A percentile compares a stretch with the other conserved stretches of the same genome.
phyloP scores from a whole-genome alignment of 2,113 vertebrate genomes.

The Clarias macrocephalus region DNA sequence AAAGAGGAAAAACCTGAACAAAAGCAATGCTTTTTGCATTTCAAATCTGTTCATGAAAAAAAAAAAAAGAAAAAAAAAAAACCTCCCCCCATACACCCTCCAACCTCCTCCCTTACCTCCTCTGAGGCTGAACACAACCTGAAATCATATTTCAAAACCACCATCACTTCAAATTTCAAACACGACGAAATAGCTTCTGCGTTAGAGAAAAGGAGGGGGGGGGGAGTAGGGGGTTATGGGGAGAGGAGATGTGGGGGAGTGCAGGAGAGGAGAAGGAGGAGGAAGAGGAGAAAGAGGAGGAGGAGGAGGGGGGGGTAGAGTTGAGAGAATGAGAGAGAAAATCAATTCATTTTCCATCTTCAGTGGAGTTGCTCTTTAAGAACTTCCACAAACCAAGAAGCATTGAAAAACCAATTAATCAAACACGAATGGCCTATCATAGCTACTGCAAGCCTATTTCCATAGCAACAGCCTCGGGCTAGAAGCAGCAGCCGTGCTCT shows the following conservation, averaged over 20 bases:
- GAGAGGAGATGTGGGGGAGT: slow-evolving; percentile 29
- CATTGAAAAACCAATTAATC: slow-evolving; percentile 82
- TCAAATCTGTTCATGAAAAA: slow-evolving; percentile 63
- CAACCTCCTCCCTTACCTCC: slow-evolving; percentile 46
- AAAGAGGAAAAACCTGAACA: slow-evolving; percentile 67
- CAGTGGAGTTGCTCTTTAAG: slow-evolving; percentile 75
- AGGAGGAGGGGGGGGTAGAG: neutral
- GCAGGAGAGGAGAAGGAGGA: neutral
- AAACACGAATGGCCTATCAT: slow-evolving; percentile 82
- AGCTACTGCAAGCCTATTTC: slow-evolving; percentile 73
- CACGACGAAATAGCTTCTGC: slow-evolving; percentile 62
- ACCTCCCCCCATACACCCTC: neutral
- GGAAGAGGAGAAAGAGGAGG: slow-evolving; percentile 46
- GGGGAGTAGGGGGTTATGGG: too few relatives aligned
- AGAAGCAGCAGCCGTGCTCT: slow-evolving; percentile 69
- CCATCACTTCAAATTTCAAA: slow-evolving; percentile 69
- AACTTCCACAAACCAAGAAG: slow-evolving; percentile 75
- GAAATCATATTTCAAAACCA: slow-evolving; percentile 72
- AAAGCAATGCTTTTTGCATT: slow-evolving; percentile 72
- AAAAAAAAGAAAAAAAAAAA: slow-evolving; percentile 1
- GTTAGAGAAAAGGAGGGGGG: neutral
- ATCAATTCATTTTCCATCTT: slow-evolving; percentile 78
- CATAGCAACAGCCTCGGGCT: slow-evolving; percentile 78
- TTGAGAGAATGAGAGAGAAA: slow-evolving; percentile 61
- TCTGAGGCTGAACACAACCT: slow-evolving; percentile 62